These are phyloP conservation scores for Leptinotarsa tumamoca DNA, from an alignment of 2,888 invertebrate genomes.

Conservation along the genomic window DNA sequence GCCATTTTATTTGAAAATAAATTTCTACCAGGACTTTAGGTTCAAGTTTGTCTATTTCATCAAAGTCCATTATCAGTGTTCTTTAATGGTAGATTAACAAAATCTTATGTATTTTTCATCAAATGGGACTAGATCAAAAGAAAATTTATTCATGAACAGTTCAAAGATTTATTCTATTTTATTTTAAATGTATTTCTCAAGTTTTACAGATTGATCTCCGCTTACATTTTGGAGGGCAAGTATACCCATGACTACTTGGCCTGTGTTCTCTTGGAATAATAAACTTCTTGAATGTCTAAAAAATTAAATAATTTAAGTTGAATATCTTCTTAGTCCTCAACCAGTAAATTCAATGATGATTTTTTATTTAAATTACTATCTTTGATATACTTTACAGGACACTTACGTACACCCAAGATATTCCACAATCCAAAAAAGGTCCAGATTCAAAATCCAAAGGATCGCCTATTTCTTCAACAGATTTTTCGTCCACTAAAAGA, in stretches of 20 bases:
- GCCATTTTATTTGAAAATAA: no score
- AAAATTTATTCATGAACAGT: no score
- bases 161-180: no score
- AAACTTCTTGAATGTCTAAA: constrained; percentile 52
- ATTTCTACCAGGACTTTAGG: no score
- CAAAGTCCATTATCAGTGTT: no score
- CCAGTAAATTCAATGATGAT: neutral
- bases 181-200: neutral
- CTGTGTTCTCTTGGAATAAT: constrained; percentile 45
- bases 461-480: constrained; percentile 52
- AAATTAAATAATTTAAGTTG: constrained; percentile 23
- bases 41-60: no score
- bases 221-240: constrained; percentile 24
- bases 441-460: constrained; percentile 60
- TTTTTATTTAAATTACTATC: neutral
- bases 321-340: neutral
- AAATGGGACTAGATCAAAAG: no score
- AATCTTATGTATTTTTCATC: no score
- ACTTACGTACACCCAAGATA: constrained; percentile 58
- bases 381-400: neutral
- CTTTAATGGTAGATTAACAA: no score
- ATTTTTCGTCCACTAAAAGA: constrained; percentile 52
- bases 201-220: constrained; percentile 13
- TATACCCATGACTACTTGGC: constrained; percentile 18
- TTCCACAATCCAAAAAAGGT: constrained; percentile 57